Evolutionary conservation across 2,888 invertebrate genomes (phyloP).

Genomic region (Pinctada fucata): DNA sequence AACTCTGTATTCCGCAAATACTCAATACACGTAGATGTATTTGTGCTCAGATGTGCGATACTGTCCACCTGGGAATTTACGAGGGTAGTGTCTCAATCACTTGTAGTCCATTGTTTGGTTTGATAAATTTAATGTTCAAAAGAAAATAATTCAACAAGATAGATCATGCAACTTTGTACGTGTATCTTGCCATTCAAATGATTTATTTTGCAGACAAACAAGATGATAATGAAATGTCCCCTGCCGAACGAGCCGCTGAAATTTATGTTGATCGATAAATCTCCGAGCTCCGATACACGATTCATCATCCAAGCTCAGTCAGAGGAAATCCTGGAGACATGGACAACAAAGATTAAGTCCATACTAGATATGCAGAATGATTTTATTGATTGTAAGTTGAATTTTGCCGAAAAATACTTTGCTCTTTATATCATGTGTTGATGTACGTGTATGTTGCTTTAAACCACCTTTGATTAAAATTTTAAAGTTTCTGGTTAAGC

Average conservation of each 20-base stretch:
- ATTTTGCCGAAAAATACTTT: background rate
- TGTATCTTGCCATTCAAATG: background rate
- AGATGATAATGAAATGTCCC: conserved; percentile 88
- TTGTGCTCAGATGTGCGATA: no score
- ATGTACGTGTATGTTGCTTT: background rate
- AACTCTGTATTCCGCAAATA: no score
- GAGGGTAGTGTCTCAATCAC: no score
- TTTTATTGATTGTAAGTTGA: conserved; percentile 84
- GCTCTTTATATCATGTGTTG: no score
- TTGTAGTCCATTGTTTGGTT: no score
- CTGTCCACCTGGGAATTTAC: no score
- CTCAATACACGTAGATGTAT: no score
- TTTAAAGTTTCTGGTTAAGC: background rate
- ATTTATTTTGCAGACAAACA: conserved; percentile 87
- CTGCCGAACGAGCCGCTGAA: conserved; percentile 82
- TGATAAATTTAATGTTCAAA: no score
- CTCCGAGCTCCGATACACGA: conserved; percentile 81
- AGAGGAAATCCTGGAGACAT: conserved; percentile 86
- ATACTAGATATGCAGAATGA: conserved; percentile 95
- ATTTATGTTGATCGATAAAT: conserved; percentile 86
- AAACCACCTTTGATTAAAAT: background rate
- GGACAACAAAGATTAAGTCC: conserved; percentile 89
- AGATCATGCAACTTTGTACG: no score
- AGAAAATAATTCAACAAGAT: no score
- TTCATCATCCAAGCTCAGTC: conserved; percentile 88